phyloP scores from a whole-genome alignment of 2,113 vertebrate species.

The Semnornis frantzii region DNA sequence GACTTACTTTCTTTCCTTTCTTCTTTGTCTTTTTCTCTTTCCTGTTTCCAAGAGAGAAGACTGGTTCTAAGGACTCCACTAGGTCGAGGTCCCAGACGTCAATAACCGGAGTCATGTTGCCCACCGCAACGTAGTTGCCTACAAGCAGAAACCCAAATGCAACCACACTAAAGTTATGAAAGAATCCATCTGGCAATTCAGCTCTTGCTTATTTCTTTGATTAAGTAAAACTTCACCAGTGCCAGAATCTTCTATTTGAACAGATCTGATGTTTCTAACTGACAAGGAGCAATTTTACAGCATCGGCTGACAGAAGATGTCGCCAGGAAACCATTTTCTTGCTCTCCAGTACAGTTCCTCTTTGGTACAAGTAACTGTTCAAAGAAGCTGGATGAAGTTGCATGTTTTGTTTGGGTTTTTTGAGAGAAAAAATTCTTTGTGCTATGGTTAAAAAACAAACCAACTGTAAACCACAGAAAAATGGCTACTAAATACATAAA shows the following conservation, averaged over 20 bases:
- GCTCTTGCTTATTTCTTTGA: not conserved
- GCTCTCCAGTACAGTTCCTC: not conserved
- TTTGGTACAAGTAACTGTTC: not conserved
- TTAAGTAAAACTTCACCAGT: not conserved
- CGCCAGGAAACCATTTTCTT: not conserved
- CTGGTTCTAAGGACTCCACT: conserved; percentile 93
- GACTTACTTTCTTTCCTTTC: conserved; percentile 87
- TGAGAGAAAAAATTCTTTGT: not conserved
- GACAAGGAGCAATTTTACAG: not conserved
- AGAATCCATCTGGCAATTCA: not conserved
- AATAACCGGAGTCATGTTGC: conserved; percentile 94
- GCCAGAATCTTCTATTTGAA: not conserved
- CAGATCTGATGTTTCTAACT: not conserved
- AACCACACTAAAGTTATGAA: not conserved
- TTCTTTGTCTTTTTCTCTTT: conserved; percentile 90
- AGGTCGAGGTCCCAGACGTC: conserved; percentile 97
- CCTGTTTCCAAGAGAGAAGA: conserved; percentile 90
- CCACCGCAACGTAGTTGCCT: conserved; percentile 94
- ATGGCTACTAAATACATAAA: not conserved
- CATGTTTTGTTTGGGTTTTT: not conserved
- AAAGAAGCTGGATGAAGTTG: not conserved
- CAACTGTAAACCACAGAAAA: not conserved
- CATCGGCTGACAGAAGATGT: not conserved
- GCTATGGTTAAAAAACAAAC: not conserved
- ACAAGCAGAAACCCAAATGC: not conserved